These are phyloP conservation scores for Erebia aethiops DNA, from an alignment of 2,888 invertebrate genomes.

Conservation along the genomic window DNA sequence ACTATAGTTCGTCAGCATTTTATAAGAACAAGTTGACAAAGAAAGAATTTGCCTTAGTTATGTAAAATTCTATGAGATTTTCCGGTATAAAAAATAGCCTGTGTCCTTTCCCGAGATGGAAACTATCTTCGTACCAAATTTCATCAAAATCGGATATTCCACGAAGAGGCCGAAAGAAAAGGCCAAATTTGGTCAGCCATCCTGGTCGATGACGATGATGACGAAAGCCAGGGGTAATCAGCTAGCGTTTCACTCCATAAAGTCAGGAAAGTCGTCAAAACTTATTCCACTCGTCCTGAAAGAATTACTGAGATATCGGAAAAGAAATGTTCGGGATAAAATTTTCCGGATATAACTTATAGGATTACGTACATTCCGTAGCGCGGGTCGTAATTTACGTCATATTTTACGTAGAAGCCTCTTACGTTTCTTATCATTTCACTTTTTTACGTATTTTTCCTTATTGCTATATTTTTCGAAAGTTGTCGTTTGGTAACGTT, in stretches of 20 bases:
- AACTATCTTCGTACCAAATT: too few species aligned
- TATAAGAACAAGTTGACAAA: too few species aligned
- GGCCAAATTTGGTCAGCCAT: too few species aligned
- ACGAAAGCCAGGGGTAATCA: too few species aligned
- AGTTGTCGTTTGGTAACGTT: too few species aligned
- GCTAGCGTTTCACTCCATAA: neutral
- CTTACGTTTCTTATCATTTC: constrained; percentile 11
- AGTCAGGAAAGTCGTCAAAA: neutral
- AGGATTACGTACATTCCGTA: constrained; percentile 5
- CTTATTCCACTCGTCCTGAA: neutral
- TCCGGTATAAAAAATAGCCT: too few species aligned
- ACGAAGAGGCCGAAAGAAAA: too few species aligned
- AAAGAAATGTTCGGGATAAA: constrained; percentile 6
- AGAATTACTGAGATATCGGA: constrained; percentile 8
- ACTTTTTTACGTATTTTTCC: neutral
- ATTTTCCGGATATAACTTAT: constrained; percentile 9
- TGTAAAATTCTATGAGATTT: too few species aligned
- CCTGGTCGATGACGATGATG: too few species aligned
- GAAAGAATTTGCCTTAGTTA: too few species aligned
- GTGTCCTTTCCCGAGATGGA: too few species aligned
- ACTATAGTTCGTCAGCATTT: neutral
- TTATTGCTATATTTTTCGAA: neutral
- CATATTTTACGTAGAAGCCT: constrained; percentile 10
- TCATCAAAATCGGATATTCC: too few species aligned
- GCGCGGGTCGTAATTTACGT: constrained; percentile 9